Conservation (phyloP, 2,888 invertebrate species). For the Lasiommata megera region DNA sequence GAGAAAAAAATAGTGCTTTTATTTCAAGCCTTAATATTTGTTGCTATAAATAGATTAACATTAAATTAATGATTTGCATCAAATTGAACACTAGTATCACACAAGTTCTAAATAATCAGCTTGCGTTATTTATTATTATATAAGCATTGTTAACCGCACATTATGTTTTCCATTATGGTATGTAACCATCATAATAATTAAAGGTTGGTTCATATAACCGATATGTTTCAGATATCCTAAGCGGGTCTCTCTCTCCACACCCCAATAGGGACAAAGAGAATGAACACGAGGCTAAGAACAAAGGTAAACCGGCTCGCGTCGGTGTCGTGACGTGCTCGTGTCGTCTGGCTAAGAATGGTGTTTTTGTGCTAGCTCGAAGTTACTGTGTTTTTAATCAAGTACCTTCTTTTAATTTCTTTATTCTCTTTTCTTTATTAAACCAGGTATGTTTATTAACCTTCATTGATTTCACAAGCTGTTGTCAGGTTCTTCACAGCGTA, state of each 20-base stretch:
- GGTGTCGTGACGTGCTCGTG: constrained; percentile 55
- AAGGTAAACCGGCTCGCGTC: constrained; percentile 79
- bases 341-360: constrained; percentile 36
- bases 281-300: constrained; percentile 88
- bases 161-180: background rate
- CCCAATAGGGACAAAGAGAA: constrained; percentile 85
- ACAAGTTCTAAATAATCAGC: constrained; percentile 1
- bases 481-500: no score
- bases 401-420: background rate
- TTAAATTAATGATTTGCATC: background rate
- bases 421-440: background rate
- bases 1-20: no score
- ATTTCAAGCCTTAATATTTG: no score
- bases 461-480: background rate
- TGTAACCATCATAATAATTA: background rate
- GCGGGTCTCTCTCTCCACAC: constrained; percentile 85
- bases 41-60: no score
- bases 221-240: constrained; percentile 87
- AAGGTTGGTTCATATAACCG: constrained; percentile 34
- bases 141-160: background rate
- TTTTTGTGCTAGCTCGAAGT: constrained; percentile 1
- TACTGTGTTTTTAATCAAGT: background rate
- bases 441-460: background rate
- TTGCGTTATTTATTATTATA: background rate
- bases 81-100: constrained; percentile 4